A percentile compares a stretch with the other conserved stretches of the same genome.
phyloP scores from a whole-genome alignment of 1,140 invertebrate species.

The Brachionus angularis region DNA sequence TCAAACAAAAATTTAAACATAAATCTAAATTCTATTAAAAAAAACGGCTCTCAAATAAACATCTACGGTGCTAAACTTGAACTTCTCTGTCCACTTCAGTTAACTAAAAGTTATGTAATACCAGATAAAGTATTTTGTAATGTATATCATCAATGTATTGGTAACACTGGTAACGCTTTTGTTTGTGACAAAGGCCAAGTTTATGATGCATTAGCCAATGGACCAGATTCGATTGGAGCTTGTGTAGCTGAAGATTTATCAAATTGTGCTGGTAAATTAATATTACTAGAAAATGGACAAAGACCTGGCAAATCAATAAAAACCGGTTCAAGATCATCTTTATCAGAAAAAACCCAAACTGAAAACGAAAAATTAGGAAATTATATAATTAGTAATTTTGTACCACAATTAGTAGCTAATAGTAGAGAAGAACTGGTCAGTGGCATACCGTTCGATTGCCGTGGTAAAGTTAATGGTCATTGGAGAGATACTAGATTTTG shows the following conservation, averaged over 20 bases:
- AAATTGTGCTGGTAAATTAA: slow-evolving; percentile 4
- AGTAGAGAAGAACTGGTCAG: slow-evolving; percentile 5
- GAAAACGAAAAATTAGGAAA: not conserved
- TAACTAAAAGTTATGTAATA: not conserved
- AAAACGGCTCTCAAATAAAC: not conserved
- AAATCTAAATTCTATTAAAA: not conserved
- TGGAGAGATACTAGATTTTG: slow-evolving; percentile 20
- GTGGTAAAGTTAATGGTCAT: slow-evolving; percentile 15
- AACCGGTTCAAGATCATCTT: not conserved
- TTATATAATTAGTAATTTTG: not conserved
- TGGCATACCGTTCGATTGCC: slow-evolving; percentile 32
- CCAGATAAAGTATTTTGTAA: slow-evolving; percentile 32
- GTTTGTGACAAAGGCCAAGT: slow-evolving; percentile 3
- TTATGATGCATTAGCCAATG: not conserved
- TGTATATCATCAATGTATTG: slow-evolving; percentile 37
- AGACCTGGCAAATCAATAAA: not conserved
- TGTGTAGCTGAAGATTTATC: slow-evolving; percentile 11
- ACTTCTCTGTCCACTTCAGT: not conserved
- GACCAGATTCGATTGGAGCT: not conserved
- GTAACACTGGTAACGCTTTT: not conserved
- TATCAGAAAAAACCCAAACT: too few species aligned
- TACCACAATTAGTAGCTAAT: not conserved
- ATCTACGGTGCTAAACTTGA: slow-evolving; percentile 2
- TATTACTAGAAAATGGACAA: not conserved
- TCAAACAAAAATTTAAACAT: not conserved